A percentile compares a stretch with the other conserved stretches of the same genome.
phyloP scores from a whole-genome alignment of 1,140 invertebrate genomes.

The Trialeurodes vaporariorum region DNA sequence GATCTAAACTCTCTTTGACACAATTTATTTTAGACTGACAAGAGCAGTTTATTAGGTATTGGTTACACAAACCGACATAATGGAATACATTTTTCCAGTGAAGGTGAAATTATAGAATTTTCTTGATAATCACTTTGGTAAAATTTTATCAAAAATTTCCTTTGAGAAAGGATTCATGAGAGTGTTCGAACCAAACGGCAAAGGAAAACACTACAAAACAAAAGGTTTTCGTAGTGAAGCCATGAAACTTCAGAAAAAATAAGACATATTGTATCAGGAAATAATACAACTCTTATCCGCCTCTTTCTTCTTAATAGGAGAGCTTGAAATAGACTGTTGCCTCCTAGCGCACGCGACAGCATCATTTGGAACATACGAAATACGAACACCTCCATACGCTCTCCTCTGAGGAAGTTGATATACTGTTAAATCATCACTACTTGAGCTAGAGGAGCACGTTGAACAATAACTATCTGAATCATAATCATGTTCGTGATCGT shows the following conservation, averaged over 20 bases:
- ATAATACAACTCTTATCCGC: conserved; percentile 58
- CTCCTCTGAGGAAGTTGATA: conserved; percentile 65
- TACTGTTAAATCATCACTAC: conserved; percentile 68
- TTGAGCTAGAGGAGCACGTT: conserved; percentile 71
- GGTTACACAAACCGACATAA: not conserved
- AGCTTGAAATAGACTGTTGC: conserved; percentile 38
- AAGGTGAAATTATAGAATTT: not conserved
- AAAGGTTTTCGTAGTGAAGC: not conserved
- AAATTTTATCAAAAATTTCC: no score
- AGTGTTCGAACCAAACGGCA: not conserved
- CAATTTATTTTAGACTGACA: not conserved
- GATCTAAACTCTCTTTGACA: not conserved
- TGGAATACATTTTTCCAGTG: not conserved
- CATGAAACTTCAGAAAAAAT: not conserved
- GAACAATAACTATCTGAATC: conserved; percentile 68
- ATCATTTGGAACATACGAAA: conserved; percentile 82
- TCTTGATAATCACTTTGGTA: not conserved
- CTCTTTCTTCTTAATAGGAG: conserved; percentile 26
- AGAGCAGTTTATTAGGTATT: not conserved
- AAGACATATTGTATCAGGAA: conserved; percentile 40
- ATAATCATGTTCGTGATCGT: conserved; percentile 34
- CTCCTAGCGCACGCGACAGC: conserved; percentile 62
- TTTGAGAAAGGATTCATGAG: no score
- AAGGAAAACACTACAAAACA: not conserved
- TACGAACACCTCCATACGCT: conserved; percentile 72